Evolutionary conservation across 2,888 invertebrate genomes (phyloP).

Genomic region (Chesias legatella): DNA sequence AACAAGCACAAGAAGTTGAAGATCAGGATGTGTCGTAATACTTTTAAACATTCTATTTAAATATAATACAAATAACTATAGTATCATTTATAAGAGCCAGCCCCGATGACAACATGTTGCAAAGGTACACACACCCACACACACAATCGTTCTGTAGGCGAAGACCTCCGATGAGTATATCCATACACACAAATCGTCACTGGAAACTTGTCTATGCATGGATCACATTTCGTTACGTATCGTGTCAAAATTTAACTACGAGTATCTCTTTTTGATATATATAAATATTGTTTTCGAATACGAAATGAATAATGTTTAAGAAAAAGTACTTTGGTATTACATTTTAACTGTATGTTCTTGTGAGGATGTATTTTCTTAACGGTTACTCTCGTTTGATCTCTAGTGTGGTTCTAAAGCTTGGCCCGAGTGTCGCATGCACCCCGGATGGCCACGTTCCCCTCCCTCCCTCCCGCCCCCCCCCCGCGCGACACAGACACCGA

Average conservation of each 20-base stretch:
- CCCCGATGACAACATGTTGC: conserved; percentile 67
- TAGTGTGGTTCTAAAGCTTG: conserved; percentile 36
- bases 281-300: conserved; percentile 68
- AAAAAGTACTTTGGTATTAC: conserved; percentile 73
- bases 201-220: conserved; percentile 13
- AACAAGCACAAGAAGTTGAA: conserved; percentile 95
- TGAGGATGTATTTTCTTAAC: conserved; percentile 55
- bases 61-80: conserved; percentile 77
- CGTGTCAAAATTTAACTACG: conserved; percentile 63
- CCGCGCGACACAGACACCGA: too few relatives aligned
- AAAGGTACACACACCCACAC: conserved; percentile 35
- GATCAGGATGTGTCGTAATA: conserved; percentile 98
- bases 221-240: conserved; percentile 39
- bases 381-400: conserved; percentile 53
- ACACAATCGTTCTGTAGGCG: too few relatives aligned
- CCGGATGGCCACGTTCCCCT: conserved; percentile 21
- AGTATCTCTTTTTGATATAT: conserved; percentile 70
- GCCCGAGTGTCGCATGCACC: conserved; percentile 21
- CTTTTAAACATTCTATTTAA: conserved; percentile 63
- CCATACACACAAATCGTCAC: conserved; percentile 22
- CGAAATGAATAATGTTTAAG: conserved; percentile 69
- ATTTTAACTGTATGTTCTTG: conserved; percentile 67
- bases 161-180: conserved; percentile 12
- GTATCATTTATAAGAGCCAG: conserved; percentile 72
- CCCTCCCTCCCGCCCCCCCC: too few relatives aligned